A percentile compares a stretch with the other conserved stretches of the same genome.
Evolutionary conservation across 92 coral and sea anemone species (phyloP).

Genomic region (Bergia puertoricense): DNA sequence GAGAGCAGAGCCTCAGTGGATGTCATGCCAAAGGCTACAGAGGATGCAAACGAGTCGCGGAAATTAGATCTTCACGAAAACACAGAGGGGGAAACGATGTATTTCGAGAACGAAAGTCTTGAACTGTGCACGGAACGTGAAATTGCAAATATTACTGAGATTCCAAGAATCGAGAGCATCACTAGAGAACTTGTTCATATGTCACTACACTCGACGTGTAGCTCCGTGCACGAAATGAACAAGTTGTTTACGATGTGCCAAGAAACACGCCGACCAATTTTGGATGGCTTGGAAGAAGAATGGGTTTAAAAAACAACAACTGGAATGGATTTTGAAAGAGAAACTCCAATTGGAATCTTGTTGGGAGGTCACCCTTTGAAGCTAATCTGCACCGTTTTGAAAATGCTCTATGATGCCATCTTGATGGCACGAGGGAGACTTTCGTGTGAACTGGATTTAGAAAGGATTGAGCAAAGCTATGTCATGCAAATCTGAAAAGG

Average conservation of each 20-base stretch:
- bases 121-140: background rate
- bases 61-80: background rate
- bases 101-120: background rate
- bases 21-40: background rate
- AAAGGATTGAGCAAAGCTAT: background rate
- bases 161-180: background rate
- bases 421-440: background rate
- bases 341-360: background rate
- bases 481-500: background rate
- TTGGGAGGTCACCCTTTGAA: background rate
- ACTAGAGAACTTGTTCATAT: conserved; percentile 13
- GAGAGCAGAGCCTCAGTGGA: background rate
- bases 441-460: too few species aligned
- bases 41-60: background rate
- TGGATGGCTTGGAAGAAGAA: conserved; percentile 20
- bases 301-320: conserved; percentile 10
- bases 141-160: background rate
- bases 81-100: background rate
- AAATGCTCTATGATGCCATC: background rate
- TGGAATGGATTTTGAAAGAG: background rate
- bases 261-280: background rate
- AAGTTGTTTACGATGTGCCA: background rate
- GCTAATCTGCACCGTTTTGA: background rate
- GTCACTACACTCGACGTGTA: background rate
- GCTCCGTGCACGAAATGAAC: background rate